Base-by-base conservation (phyloP, 2,888 invertebrate species). In the Agrochola lychnidis region DNA sequence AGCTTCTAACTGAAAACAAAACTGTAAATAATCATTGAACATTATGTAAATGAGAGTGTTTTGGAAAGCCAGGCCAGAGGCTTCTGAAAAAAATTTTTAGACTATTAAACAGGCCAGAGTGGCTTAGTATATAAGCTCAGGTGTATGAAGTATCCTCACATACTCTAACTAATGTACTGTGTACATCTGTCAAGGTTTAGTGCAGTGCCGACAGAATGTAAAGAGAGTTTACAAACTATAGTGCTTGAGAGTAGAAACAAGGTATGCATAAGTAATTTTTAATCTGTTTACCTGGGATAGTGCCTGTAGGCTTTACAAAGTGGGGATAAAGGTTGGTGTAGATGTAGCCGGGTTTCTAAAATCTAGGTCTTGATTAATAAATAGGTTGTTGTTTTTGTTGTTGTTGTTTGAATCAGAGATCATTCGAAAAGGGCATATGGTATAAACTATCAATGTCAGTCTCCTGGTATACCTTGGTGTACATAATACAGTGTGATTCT, bases 251-350 rank as follows among this genome's bases (percentile, higher is more conserved):
- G 40, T 68, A 68, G 6, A 56, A 61, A 64, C 63, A 36, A 73
- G 69, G 73, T 61, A 62, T 83, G 84, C 81, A 83, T 83, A 73
- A 83, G 61, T 84, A 77, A 83, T 83, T 76, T 83, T 81, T 81
- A 83, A 83, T 84, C 77, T 77, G 73, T 68, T 63, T 73, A 63
- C 70, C 1, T 56, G 59, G 40, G 53, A 67, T 59, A 69, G 59
- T 75, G 51, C 68, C n/a, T 68, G 59, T 56, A 59, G 64, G 48
- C 59, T 51, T 57, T 57, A 36, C 56, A 62, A 51, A 70, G 66
- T 66, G 63, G 30, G 36, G 25, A 42, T 69, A 61, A 42, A 56
- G 40, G 9, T 16, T 2, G 16, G 14, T 22, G 53, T 56, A 66
- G 30, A 48, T 81, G n/a, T 70, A 42, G 30, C 6, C 10, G 14